Percentiles rank a stretch among this genome's conserved stretches.
Evolutionary conservation across 1,140 invertebrate species (phyloP).

Genomic region (Drosophila ohnishii): DNA sequence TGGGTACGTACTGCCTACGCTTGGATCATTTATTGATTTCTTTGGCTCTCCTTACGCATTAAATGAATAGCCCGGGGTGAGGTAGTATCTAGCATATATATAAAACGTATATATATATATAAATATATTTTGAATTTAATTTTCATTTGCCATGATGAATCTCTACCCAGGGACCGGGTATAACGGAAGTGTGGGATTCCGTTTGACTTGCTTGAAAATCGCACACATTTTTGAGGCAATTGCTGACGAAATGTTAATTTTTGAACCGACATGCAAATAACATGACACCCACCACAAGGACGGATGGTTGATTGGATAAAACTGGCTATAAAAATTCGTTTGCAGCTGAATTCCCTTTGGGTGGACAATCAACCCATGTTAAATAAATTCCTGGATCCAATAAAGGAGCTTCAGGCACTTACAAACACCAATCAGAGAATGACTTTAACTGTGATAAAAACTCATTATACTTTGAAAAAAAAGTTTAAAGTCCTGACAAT

Average conservation of each 20-base stretch:
- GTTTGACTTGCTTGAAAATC: conserved; percentile 15
- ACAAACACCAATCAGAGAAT: no score
- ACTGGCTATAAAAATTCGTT: background rate
- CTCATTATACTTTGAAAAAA: no score
- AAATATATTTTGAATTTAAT: conserved; percentile 16
- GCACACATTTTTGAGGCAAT: background rate
- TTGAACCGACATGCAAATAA: background rate
- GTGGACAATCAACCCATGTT: conserved; percentile 1
- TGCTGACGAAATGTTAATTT: conserved; percentile 14
- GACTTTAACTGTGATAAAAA: background rate
- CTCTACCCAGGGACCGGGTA: background rate
- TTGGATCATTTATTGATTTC: conserved; percentile 13
- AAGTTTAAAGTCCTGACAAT: no score
- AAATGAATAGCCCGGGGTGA: conserved; percentile 6
- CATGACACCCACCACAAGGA: no score
- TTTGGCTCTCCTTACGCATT: conserved; percentile 1
- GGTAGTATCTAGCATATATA: no score
- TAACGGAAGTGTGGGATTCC: no score
- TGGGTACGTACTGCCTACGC: no score
- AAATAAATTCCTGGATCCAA: background rate
- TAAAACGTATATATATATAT: no score
- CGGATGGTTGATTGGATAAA: conserved; percentile 7
- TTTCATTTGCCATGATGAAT: conserved; percentile 19
- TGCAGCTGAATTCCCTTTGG: background rate
- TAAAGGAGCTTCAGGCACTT: background rate